phyloP scores from a whole-genome alignment of 1,140 invertebrate genomes.

The Caenorhabditis remanei region DNA sequence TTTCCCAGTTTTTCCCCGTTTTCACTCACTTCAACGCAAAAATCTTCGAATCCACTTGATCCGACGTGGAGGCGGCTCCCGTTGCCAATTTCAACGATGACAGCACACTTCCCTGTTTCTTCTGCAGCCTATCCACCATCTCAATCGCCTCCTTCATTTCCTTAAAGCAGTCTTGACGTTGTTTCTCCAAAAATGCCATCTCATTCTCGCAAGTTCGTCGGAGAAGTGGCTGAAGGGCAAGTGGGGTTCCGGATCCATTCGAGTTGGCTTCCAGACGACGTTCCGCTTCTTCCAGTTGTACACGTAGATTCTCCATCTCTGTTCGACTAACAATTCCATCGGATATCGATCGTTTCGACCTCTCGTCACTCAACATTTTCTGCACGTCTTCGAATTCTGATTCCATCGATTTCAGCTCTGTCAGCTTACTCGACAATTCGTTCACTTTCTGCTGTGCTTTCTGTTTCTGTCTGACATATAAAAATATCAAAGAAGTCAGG shows the following conservation, averaged over 20 bases:
- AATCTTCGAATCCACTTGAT: slow-evolving; percentile 74
- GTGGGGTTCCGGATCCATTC: slow-evolving; percentile 55
- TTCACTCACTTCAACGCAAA: slow-evolving; percentile 73
- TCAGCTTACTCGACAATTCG: slow-evolving; percentile 65
- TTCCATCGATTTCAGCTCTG: slow-evolving; percentile 73
- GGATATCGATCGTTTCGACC: slow-evolving; percentile 63
- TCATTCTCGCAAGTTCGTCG: slow-evolving; percentile 75
- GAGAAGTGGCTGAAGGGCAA: slow-evolving; percentile 73
- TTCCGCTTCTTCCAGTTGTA: slow-evolving; percentile 73
- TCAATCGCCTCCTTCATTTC: slow-evolving; percentile 77
- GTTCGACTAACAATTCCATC: slow-evolving; percentile 56
- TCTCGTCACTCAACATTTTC: slow-evolving; percentile 64
- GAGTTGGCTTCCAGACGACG: slow-evolving; percentile 68
- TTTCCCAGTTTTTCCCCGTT: background rate
- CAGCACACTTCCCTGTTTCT: slow-evolving; percentile 73
- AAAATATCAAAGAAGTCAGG: slow-evolving; percentile 40
- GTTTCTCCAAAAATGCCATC: slow-evolving; percentile 70
- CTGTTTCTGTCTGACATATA: slow-evolving; percentile 72
- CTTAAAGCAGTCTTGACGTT: slow-evolving; percentile 71
- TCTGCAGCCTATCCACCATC: slow-evolving; percentile 74
- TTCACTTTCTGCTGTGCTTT: slow-evolving; percentile 69
- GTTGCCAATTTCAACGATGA: slow-evolving; percentile 76
- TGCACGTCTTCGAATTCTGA: slow-evolving; percentile 72
- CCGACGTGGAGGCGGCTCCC: slow-evolving; percentile 74
- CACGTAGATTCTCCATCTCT: slow-evolving; percentile 69